Conservation (phyloP, 53 echinoderm and acorn worm genomes). For the Henricia sp. region DNA sequence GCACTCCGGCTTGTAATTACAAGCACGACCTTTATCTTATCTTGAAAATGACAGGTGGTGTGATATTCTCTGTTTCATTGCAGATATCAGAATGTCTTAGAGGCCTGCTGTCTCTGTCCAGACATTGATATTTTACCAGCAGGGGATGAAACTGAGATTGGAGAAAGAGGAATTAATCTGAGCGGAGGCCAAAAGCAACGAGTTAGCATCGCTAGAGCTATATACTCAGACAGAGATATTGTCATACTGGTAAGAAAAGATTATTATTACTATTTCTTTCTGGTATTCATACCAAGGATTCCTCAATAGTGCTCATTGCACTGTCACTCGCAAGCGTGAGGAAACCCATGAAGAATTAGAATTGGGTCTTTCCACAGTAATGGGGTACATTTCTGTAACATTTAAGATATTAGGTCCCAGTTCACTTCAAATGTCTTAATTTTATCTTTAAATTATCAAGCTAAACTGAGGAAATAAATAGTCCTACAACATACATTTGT, state of each 20-base stretch:
- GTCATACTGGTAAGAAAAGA: slow-evolving; percentile 57
- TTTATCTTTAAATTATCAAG: no score
- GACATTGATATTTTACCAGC: slow-evolving; percentile 71
- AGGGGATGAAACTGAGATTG: slow-evolving; percentile 77
- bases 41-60: no score
- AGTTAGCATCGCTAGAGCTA: slow-evolving; percentile 68
- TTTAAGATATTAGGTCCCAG: no score
- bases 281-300: no score
- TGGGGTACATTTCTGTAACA: background rate
- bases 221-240: slow-evolving; percentile 66
- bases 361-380: no score
- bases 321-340: background rate
- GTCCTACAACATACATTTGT: no score
- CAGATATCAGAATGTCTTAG: slow-evolving; percentile 58
- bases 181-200: slow-evolving; percentile 80
- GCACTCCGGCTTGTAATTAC: no score
- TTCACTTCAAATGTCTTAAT: no score
- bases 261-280: background rate
- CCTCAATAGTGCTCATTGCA: no score
- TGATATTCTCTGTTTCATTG: background rate
- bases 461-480: no score
- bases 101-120: slow-evolving; percentile 59
- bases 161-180: slow-evolving; percentile 76
- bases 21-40: no score
- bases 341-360: background rate